These are phyloP conservation scores for Sesamia inferens DNA, from an alignment of 2,888 invertebrate species.

Conservation along the genomic window DNA sequence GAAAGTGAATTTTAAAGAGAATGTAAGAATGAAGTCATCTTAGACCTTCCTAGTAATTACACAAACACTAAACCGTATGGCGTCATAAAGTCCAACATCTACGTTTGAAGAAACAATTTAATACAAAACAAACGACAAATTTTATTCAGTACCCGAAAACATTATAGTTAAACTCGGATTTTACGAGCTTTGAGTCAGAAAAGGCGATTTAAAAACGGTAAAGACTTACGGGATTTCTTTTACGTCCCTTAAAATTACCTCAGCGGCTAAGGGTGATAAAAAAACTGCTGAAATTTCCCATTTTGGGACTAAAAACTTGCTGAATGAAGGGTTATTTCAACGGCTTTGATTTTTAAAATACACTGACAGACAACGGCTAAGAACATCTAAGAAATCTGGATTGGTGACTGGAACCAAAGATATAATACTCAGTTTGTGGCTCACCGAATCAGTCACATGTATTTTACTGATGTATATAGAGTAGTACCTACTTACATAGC, in stretches of 20 bases:
- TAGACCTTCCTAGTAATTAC: slow-evolving; percentile 18
- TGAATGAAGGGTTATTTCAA: slow-evolving; percentile 32
- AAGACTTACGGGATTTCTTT: slow-evolving; percentile 51
- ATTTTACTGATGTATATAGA: too few relatives aligned
- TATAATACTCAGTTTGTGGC: not conserved
- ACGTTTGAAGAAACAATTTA: slow-evolving; percentile 38
- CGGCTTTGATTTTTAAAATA: slow-evolving; percentile 26
- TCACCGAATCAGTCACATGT: too few relatives aligned
- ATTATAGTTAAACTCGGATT: slow-evolving; percentile 52
- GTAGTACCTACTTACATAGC: too few relatives aligned
- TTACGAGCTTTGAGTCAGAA: slow-evolving; percentile 53
- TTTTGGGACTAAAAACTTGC: slow-evolving; percentile 30
- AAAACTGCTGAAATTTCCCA: slow-evolving; percentile 43
- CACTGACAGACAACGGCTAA: slow-evolving; percentile 7
- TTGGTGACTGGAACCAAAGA: not conserved
- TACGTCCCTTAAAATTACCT: slow-evolving; percentile 54
- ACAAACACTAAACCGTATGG: slow-evolving; percentile 36
- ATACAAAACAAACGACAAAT: slow-evolving; percentile 46
- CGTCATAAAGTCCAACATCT: slow-evolving; percentile 36
- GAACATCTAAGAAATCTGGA: not conserved
- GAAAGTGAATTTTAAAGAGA: slow-evolving; percentile 11
- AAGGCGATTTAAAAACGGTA: slow-evolving; percentile 56
- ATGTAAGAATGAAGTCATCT: not conserved
- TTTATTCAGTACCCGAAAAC: slow-evolving; percentile 45
- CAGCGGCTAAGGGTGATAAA: slow-evolving; percentile 45